Evolutionary conservation across 1,140 invertebrate genomes (phyloP), one percentile per base, ranked within the genome.

Genomic region (Neoseiulus cucumeris): DNA sequence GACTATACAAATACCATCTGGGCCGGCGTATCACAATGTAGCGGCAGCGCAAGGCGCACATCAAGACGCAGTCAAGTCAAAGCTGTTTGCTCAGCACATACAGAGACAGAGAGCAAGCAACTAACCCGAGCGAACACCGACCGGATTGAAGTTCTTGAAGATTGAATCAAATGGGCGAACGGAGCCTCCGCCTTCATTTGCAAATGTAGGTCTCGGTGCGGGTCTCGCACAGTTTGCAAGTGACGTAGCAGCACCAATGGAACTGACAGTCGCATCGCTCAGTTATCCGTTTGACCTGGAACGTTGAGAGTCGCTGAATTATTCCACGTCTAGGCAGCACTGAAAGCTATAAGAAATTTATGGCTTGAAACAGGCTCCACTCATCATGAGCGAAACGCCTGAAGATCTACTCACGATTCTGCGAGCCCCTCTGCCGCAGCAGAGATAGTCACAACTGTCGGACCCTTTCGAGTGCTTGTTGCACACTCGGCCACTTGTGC

Each of bases 401-500:
- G 39, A 4, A 20, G 1, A 0, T 4, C 28, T 14, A 22, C 64
- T 65, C 39, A 65, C 41, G 39, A 65, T 59, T 25, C 33, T n/a
- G 14, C 51, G 25, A 25, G 51, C 51, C 4, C 83, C 83, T 39
- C 83, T 72, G 7, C 82, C 82, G 72, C 83, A 84, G 72, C 83
- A 84, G 69, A 84, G 76, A 6, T 81, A 72, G 69, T 80, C 77
- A 72, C 83, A 84, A 64, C 80, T 78, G 69, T 84, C 82, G 68
- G 86, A 80, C 0, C 81, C 86, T 2, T 76, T 75, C 64, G 85
- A 81, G 0, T 80, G 80, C 68, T 79, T 78, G 71, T 83, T 83
- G 71, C 83, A 84, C 51, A 76, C 69, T n/a, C 83, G 75, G 9
- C 81, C 81, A 25, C 74, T 71, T 7, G 82, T 84, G 1, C 83